Evolutionary conservation across 2,888 invertebrate species (phyloP).

Genomic region (Podabrus alpinus): DNA sequence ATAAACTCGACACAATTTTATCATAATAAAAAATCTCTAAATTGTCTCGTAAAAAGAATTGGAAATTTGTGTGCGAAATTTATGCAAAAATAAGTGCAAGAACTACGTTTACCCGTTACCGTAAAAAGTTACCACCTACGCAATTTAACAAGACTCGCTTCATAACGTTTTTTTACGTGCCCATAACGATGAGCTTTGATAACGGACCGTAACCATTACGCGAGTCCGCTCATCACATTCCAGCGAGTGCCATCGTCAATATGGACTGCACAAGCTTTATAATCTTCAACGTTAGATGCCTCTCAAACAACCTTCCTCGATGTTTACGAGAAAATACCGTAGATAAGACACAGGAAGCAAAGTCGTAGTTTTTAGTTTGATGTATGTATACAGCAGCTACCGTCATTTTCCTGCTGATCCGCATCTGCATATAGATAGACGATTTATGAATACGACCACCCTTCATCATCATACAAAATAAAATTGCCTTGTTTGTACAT

Average conservation of each 20-base stretch:
- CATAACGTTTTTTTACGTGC: constrained; percentile 47
- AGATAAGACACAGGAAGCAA: constrained; percentile 15
- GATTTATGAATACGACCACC: constrained; percentile 33
- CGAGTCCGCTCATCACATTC: constrained; percentile 45
- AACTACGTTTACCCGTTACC: constrained; percentile 46
- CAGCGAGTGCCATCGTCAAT: constrained; percentile 36
- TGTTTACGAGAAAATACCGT: constrained; percentile 20
- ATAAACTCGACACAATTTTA: background rate
- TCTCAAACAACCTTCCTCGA: constrained; percentile 23
- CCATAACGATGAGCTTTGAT: constrained; percentile 47
- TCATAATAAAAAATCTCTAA: background rate
- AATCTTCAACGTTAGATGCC: constrained; percentile 31
- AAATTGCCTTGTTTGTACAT: constrained; percentile 20
- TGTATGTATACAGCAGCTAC: constrained; percentile 17
- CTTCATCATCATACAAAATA: constrained; percentile 10
- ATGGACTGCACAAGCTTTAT: constrained; percentile 29
- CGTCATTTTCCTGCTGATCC: constrained; percentile 22
- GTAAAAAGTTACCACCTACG: constrained; percentile 51
- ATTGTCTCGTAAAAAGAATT: background rate
- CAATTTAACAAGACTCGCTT: constrained; percentile 43
- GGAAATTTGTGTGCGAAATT: constrained; percentile 24
- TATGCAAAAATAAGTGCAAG: constrained; percentile 35
- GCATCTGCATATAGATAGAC: constrained; percentile 43
- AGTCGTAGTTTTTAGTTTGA: constrained; percentile 29
- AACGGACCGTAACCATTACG: constrained; percentile 48